Evolutionary conservation across 2,113 vertebrate species (phyloP), one percentile per base, ranked within the genome.

Genomic region (Psettodes erumei): DNA sequence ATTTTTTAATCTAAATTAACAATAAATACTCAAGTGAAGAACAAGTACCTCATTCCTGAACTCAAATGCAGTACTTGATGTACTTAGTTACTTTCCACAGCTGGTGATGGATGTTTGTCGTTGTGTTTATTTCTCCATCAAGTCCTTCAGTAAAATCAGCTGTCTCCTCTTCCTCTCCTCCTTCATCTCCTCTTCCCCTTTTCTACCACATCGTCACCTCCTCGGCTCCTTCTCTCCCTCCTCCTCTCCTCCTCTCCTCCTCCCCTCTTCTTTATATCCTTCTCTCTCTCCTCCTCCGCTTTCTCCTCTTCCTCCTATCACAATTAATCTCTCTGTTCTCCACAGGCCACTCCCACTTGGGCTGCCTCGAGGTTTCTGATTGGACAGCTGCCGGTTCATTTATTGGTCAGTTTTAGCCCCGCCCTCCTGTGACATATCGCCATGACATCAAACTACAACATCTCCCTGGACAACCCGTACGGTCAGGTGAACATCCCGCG

Each of bases 401-500:
- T 33, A 48, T 40, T 19, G 19, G 33, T 16, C 15, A 5, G 21
- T 21, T 62, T 70, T 23, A 42, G n/a, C 56, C 8, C 54, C 25
- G 1, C 61, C 53, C 16, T 33, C 10, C 15, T 3, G 18, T 47
- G 60, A 70, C 47, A 1, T 1, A 1, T 2, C 28, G 6, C 9
- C 32, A 89, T 91, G 90, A 73, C 83, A 16, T 82, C 90, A 28
- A 84, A 53, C 30, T 88, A 90, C 77, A 77, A 61, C 0, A 62
- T 92, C 9, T 87, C 87, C 16, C 38, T 76, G 21, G 90, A 92
- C 2, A 92, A 92, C n/a, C 90, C 90, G 0, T 92, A 92, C 0
- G 73, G 89, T 38, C 37, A 87, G 45, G 89, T 92, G 58, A 83
- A 28, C 42, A 92, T 92, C 33, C 90, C 90, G 0, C 56, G 90